These are phyloP conservation scores for Suncus etruscus DNA, from an alignment of 2,113 vertebrate species.

Conservation along the genomic window DNA sequence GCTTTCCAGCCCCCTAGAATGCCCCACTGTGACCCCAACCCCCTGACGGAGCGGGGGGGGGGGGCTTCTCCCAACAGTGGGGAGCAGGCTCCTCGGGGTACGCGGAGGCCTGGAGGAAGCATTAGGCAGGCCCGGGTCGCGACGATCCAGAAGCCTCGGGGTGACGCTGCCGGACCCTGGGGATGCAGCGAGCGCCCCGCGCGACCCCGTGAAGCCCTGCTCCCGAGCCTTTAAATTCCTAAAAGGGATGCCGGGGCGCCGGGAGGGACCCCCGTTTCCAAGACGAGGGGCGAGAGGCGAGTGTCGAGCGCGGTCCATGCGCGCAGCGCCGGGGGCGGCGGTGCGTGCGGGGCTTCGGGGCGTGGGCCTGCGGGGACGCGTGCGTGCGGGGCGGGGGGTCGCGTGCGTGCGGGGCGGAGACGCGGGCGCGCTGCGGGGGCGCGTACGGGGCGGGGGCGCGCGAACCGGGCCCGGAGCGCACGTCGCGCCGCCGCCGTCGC, in stretches of 20 bases:
- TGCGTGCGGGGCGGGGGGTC: neutral
- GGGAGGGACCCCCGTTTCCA: conserved; percentile 80
- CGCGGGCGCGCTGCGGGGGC: conserved; percentile 24
- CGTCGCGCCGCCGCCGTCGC: conserved; percentile 40
- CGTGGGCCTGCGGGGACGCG: conserved; percentile 21
- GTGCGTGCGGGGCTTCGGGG: conserved; percentile 45
- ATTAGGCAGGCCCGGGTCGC: no score
- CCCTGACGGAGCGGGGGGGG: no score
- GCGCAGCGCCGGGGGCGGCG: neutral
- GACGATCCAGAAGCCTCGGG: no score
- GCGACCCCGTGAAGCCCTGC: conserved; percentile 81
- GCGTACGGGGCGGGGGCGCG: conserved; percentile 60
- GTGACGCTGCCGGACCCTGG: neutral
- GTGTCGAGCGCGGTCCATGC: neutral
- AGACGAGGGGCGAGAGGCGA: neutral
- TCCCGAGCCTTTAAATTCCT: conserved; percentile 89
- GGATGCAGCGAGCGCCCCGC: conserved; percentile 69
- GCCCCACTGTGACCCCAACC: no score
- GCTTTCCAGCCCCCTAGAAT: no score
- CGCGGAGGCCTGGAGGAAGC: no score
- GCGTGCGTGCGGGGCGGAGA: neutral
- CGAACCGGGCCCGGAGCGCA: conserved; percentile 43
- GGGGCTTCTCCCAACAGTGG: no score
- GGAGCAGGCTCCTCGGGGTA: no score
- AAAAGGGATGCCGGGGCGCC: conserved; percentile 40